phyloP scores from a whole-genome alignment of 1,140 invertebrate genomes.

The Drosophila obscura region DNA sequence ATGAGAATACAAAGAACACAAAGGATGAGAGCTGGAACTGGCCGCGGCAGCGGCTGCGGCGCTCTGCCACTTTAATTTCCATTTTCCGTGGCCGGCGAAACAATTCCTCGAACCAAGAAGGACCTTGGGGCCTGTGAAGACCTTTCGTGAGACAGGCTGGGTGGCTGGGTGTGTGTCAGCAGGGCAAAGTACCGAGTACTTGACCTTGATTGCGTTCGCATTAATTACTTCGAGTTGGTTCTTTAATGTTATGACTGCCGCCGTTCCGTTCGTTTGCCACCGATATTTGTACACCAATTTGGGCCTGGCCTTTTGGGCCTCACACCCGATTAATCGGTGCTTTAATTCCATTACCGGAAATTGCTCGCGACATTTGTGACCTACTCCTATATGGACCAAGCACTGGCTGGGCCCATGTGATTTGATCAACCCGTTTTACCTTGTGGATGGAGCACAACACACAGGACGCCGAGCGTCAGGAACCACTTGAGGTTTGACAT shows the following conservation, averaged over 20 bases:
- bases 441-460: constrained; percentile 44
- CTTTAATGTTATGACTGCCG: constrained; percentile 75
- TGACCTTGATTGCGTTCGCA: constrained; percentile 80
- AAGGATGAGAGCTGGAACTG: constrained; percentile 35
- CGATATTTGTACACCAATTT: constrained; percentile 66
- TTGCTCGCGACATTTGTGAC: constrained; percentile 42
- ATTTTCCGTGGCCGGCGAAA: constrained; percentile 74
- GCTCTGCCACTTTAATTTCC: constrained; percentile 74
- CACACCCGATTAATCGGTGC: constrained; percentile 38
- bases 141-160: background rate
- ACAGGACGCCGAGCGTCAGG: constrained; percentile 48
- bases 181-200: constrained; percentile 78
- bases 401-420: constrained; percentile 6
- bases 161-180: constrained; percentile 54
- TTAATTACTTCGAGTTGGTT: constrained; percentile 65
- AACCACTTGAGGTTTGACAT: constrained; percentile 53
- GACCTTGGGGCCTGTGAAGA: constrained; percentile 30
- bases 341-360: constrained; percentile 77
- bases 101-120: constrained; percentile 55
- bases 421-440: constrained; percentile 45
- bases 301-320: constrained; percentile 39
- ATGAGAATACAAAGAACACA: constrained; percentile 23
- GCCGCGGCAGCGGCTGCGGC: constrained; percentile 17
- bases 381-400: background rate
- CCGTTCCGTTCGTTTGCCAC: background rate